phyloP scores from a whole-genome alignment of 2,113 vertebrate species.

The Geococcyx californianus region DNA sequence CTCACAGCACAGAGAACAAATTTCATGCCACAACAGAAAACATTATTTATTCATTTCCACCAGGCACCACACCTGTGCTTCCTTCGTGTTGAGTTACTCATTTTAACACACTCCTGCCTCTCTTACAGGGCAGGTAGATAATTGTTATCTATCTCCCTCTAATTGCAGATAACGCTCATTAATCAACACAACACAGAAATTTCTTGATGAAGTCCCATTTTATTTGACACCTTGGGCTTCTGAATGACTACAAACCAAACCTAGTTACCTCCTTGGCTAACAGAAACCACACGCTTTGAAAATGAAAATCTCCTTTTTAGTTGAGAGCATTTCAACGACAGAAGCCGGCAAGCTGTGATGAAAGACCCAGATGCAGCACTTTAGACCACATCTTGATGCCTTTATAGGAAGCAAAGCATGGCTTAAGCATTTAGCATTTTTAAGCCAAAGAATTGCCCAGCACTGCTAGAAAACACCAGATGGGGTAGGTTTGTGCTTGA shows the following conservation, averaged over 20 bases:
- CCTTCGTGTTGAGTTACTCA: neutral
- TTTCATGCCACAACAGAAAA: neutral
- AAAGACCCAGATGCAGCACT: neutral
- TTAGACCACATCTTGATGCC: neutral
- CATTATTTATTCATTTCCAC: neutral
- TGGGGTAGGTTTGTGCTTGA: neutral
- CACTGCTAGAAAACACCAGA: neutral
- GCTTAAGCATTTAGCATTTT: neutral
- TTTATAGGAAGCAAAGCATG: neutral
- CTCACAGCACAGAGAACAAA: neutral
- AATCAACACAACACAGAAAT: neutral
- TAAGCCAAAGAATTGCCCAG: neutral
- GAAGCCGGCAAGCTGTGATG: neutral
- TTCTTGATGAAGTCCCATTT: neutral
- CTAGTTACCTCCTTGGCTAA: neutral
- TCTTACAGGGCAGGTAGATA: neutral
- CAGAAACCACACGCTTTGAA: neutral
- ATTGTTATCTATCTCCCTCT: neutral
- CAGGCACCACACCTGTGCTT: neutral
- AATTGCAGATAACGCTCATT: constrained; percentile 16
- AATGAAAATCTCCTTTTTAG: neutral
- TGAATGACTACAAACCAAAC: neutral
- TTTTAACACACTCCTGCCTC: neutral
- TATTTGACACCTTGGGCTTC: neutral
- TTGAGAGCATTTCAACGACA: neutral